Base-by-base conservation (phyloP, 2,888 invertebrate species). In the Anoncus sp. region DNA sequence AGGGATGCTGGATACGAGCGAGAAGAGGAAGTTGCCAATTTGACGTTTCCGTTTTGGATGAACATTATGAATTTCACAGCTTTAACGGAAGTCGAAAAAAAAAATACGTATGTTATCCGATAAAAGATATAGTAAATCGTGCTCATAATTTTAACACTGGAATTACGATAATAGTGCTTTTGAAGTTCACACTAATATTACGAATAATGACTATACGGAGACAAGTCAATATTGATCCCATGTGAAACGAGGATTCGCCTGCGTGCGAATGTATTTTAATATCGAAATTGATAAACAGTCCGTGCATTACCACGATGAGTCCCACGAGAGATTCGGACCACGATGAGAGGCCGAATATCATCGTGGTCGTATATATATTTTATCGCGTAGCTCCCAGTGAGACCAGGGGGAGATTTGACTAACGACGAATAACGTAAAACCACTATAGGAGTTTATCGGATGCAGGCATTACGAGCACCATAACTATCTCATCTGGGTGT, bases 281-380 rank as follows among this genome's bases (percentile, higher is more conserved):
- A 77, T 67, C 63, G 60, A 57, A 71, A 71, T 67, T 72, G 76
- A 72, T 67, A 77, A 77, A 67, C 55, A 62, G 72, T 47, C 51
- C 45, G 49, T 60, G 16, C 18, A 65, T 60, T 65, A 59, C 59
- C 40, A 35, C 57, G 77, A 77, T 51, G 35, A 43, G 43, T 38
- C 73, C 45, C 51, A 35, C 24, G n/a, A 45, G 51, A 65, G 45
- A 69, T 40, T 73, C 14, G 59, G 10, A 45, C 49, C 51, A 49
- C 65, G 72, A 40, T 22, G 16, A 45, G 72, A 73, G 59, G 20
- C 35, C 59, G 71, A 71, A n/a, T n/a, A 45, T 45, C 31, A 22
- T 73, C 69, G 40, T n/a, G 55, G 10, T 49, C 31, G 22, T n/a
- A n/a, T n/a, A n/a, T 74, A 66, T 51, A 72, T 69, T 65, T 73